Conservation (phyloP, 2,113 vertebrate genomes). For the human region DNA sequence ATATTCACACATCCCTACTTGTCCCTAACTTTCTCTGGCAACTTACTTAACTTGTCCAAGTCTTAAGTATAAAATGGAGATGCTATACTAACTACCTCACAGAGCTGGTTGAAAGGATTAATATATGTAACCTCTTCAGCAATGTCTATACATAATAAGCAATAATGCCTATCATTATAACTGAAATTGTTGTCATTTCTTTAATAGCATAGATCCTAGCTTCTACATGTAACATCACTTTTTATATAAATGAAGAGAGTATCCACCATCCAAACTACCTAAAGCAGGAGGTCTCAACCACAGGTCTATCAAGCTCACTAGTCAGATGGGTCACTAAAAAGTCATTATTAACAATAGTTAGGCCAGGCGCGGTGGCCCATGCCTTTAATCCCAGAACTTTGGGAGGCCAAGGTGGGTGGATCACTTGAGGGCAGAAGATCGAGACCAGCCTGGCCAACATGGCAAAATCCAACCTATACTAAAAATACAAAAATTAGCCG, state of each 20-base stretch:
- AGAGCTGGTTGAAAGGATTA: not conserved
- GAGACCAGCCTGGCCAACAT: too few species aligned
- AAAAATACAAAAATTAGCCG: too few species aligned
- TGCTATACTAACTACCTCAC: not conserved
- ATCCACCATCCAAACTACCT: not conserved
- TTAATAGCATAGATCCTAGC: not conserved
- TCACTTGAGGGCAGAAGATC: too few species aligned
- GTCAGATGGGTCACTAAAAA: not conserved
- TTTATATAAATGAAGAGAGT: not conserved
- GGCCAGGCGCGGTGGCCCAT: too few species aligned
- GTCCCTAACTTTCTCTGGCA: not conserved
- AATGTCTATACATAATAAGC: not conserved
- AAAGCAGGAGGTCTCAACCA: not conserved
- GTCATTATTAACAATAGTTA: not conserved
- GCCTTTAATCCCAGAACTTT: too few species aligned
- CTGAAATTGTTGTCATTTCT: not conserved
- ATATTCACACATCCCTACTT: not conserved
- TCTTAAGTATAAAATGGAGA: not conserved
- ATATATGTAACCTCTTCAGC: not conserved
- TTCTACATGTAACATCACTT: not conserved
- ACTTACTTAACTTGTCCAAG: not conserved
- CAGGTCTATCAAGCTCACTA: not conserved
- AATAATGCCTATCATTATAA: not conserved
- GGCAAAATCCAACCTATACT: too few species aligned
- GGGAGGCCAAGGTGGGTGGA: too few species aligned